A percentile compares a stretch with the other conserved stretches of the same genome.
phyloP scores from a whole-genome alignment of 1,140 invertebrate genomes.

The Macrobrachium rosenbergii region DNA sequence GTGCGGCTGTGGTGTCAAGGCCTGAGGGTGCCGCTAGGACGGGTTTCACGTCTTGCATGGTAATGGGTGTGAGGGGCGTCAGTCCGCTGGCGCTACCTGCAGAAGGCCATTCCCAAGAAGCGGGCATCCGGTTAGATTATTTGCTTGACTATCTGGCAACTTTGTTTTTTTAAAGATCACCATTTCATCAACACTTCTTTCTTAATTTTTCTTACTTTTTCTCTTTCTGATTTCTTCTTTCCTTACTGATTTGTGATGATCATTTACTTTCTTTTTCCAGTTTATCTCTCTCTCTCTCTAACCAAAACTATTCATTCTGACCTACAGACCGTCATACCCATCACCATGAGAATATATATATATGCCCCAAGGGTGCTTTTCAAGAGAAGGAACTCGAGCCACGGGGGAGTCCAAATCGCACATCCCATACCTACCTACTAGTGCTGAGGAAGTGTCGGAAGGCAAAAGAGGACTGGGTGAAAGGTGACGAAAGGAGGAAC shows the following conservation, averaged over 20 bases:
- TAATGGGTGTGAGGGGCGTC: constrained; percentile 82
- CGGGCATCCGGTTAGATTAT: constrained; percentile 22
- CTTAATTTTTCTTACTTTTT: neutral
- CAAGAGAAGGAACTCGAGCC: constrained; percentile 26
- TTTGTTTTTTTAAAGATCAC: neutral
- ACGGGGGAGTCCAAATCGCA: neutral
- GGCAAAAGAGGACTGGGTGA: neutral
- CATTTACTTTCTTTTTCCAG: constrained; percentile 1
- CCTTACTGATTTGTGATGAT: neutral
- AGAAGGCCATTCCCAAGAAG: constrained; percentile 33
- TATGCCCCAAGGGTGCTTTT: neutral
- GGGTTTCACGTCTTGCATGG: constrained; percentile 84
- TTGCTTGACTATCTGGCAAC: neutral
- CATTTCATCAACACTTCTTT: neutral
- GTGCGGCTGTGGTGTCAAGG: constrained; percentile 73
- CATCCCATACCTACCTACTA: no score
- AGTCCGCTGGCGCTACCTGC: constrained; percentile 75
- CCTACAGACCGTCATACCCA: constrained; percentile 53
- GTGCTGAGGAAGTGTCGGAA: neutral
- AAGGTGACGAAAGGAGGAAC: neutral
- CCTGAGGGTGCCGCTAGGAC: constrained; percentile 72
- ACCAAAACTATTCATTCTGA: constrained; percentile 13
- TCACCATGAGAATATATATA: constrained; percentile 58
- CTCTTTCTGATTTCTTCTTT: neutral
- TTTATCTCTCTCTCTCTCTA: neutral